Conservation (phyloP, 1,140 invertebrate genomes). For the Habropoda laboriosa region DNA sequence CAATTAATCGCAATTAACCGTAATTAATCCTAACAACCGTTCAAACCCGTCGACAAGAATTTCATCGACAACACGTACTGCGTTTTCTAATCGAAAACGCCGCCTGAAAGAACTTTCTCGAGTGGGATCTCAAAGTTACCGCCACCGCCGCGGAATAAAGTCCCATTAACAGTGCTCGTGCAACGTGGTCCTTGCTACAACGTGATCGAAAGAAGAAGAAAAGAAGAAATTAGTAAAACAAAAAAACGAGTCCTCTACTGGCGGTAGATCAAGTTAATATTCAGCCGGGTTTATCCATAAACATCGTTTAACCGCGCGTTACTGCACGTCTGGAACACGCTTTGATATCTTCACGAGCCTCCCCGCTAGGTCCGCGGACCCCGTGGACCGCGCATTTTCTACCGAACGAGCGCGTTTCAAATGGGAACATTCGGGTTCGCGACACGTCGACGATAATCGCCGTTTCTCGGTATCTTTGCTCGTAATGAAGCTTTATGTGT, state of each 20-base stretch:
- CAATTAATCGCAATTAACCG: too few relatives aligned
- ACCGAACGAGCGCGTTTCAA: background rate
- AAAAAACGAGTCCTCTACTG: background rate
- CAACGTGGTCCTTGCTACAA: background rate
- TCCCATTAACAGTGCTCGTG: background rate
- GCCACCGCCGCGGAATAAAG: background rate
- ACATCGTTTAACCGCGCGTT: slow-evolving; percentile 41
- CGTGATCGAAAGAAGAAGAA: background rate
- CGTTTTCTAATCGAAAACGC: background rate
- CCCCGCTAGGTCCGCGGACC: background rate
- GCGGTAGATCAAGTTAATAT: slow-evolving; percentile 44
- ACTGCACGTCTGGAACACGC: slow-evolving; percentile 32
- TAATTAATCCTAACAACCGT: too few relatives aligned
- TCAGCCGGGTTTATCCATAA: slow-evolving; percentile 47
- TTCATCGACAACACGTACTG: too few relatives aligned
- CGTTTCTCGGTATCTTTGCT: slow-evolving; percentile 14
- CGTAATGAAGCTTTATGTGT: slow-evolving; percentile 22
- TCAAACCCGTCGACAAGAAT: too few relatives aligned
- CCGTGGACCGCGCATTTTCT: background rate
- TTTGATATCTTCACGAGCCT: slow-evolving; percentile 37
- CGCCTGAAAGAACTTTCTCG: background rate
- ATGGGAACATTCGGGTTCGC: slow-evolving; percentile 11
- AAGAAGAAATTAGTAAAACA: background rate
- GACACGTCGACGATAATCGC: slow-evolving; percentile 23
- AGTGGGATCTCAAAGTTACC: background rate